Percentiles rank a stretch among this genome's conserved stretches.
These are phyloP conservation scores for Drosophila leontia DNA, from an alignment of 1,140 invertebrate genomes.

Conservation along the genomic window DNA sequence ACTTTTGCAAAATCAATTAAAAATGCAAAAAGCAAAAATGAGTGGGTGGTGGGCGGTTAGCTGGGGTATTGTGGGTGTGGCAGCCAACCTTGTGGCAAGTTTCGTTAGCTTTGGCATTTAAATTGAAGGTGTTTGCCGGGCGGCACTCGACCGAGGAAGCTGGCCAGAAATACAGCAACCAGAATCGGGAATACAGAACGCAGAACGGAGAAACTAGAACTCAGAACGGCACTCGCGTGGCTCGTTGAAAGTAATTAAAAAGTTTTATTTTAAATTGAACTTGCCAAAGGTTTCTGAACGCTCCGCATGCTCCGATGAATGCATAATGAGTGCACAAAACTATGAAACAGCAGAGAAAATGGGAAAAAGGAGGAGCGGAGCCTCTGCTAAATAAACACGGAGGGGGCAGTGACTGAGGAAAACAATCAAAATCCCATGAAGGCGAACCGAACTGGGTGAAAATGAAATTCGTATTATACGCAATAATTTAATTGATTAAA, in stretches of 20 bases:
- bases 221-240: slow-evolving; percentile 21
- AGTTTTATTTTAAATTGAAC: slow-evolving; percentile 61
- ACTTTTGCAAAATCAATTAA: slow-evolving; percentile 72
- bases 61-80: slow-evolving; percentile 6
- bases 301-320: slow-evolving; percentile 34
- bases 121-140: slow-evolving; percentile 59
- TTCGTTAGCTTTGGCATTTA: slow-evolving; percentile 59
- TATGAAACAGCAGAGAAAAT: slow-evolving; percentile 1
- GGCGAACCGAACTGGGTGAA: slow-evolving; percentile 1
- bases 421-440: slow-evolving; percentile 33
- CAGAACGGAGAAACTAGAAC: slow-evolving; percentile 7
- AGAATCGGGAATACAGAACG: not conserved
- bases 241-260: slow-evolving; percentile 65
- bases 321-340: slow-evolving; percentile 34
- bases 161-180: slow-evolving; percentile 4
- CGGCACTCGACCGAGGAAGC: slow-evolving; percentile 8
- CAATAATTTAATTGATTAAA: slow-evolving; percentile 46
- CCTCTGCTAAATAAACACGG: slow-evolving; percentile 25
- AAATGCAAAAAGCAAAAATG: slow-evolving; percentile 54
- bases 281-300: slow-evolving; percentile 44
- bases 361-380: not conserved
- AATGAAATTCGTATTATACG: slow-evolving; percentile 21
- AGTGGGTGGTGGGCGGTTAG: slow-evolving; percentile 1
- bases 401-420: not conserved
- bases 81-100: slow-evolving; percentile 57